These are phyloP conservation scores for Hoplias malabaricus DNA, from an alignment of 2,113 vertebrate genomes.

Conservation along the genomic window DNA sequence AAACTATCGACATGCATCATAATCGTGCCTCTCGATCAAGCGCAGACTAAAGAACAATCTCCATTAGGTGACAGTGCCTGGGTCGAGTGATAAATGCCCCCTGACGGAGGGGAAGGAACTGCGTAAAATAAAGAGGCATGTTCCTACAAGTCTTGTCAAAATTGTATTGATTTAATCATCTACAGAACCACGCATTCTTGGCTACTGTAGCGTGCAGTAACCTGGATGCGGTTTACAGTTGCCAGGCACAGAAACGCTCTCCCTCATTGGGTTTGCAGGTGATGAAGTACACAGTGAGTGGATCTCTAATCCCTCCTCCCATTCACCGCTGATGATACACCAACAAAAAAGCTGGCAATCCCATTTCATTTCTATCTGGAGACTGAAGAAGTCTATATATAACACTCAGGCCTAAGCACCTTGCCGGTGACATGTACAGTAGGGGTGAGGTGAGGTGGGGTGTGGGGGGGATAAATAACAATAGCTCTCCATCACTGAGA, in stretches of 20 bases:
- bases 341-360: conserved; percentile 72
- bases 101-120: conserved; percentile 86
- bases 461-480: conserved; percentile 61
- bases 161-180: conserved; percentile 99
- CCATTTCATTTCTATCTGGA: conserved; percentile 78
- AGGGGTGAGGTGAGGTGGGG: no score
- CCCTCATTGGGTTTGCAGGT: conserved; percentile 74
- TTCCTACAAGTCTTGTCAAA: conserved; percentile 97
- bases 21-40: conserved; percentile 85
- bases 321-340: conserved; percentile 60
- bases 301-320: conserved; percentile 70
- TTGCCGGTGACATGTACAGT: conserved; percentile 52
- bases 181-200: conserved; percentile 91
- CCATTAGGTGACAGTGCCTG: conserved; percentile 86
- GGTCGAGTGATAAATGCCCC: conserved; percentile 92
- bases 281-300: conserved; percentile 76
- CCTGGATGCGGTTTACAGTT: conserved; percentile 64
- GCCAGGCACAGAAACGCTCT: conserved; percentile 46
- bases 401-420: conserved; percentile 56
- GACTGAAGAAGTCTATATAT: conserved; percentile 63
- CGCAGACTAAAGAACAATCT: conserved; percentile 88
- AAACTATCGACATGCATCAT: conserved; percentile 88
- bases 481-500: conserved; percentile 55
- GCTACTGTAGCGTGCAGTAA: conserved; percentile 83
- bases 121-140: conserved; percentile 92